Base-by-base conservation (phyloP, 2,888 invertebrate species). In the Phlogophora meticulosa region DNA sequence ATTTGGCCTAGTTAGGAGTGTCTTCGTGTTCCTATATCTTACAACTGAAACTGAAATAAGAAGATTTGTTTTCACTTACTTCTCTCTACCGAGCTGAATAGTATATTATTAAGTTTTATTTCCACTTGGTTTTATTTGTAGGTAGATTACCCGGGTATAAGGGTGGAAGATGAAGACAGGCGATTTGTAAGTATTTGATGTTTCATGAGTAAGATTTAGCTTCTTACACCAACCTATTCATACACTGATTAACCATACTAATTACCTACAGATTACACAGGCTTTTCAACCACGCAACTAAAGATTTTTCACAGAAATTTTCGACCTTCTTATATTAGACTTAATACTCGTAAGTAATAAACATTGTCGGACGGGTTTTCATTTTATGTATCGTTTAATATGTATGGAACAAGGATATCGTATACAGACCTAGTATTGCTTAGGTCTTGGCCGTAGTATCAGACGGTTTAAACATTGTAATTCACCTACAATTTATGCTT, bases 341-440 rank as follows among this genome's bases (percentile, higher is more conserved):
- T 62, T 46, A 32, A 4, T 48, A 46, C n/a, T n/a, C 43, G 28
- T 57, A 36, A 10, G 4, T 40, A 24, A n/a, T 17, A 43, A 48
- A 60, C 24, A 66, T 46, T 55, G 58, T 64, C 55, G 42, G 20
- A 9, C 38, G n/a, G 28, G 43, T 78, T 64, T 62, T 55, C 59
- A 36, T 57, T 67, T 51, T 34, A 45, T 53, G 40, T 63, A 32
- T 10, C 58, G 28, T 59, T 62, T 51, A 76, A 51, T 62, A 66
- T 63, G 36, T 53, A 66, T 36, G 17, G 34, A n/a, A 65, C 48
- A 57, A 75, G 45, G 48, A 34, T 48, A 42, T 22, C 36, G 34
- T 13, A 32, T 34, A 38, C 32, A 45, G 59, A 60, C 58, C 13
- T 43, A 68, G n/a, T 57, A 45, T 46, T 7, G 9, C 3, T 0